Base-by-base conservation (phyloP, 1,140 invertebrate genomes). In the Neelides sp. region DNA sequence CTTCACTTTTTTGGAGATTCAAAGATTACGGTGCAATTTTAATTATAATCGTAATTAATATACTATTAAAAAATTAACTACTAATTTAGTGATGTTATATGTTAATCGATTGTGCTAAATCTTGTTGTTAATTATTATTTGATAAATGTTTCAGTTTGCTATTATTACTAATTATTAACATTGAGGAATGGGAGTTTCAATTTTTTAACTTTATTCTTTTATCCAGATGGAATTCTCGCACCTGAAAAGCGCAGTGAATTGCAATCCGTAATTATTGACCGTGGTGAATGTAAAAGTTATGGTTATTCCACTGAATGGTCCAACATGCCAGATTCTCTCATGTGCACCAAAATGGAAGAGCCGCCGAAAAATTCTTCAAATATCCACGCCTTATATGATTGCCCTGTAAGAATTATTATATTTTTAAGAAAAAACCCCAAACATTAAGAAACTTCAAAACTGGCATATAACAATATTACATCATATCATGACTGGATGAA, bases 1-100 rank as follows among this genome's bases (percentile, higher is more conserved):
- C 55, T n/a, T 50, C 51, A 4, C 36, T 57, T 2, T 20, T 57
- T 5, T 57, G 55, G 55, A 41, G 55, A 4, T 57, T 57, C 26
- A n/a, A 46, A 4, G 19, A 54, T n/a, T 20, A 26, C 22, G 47
- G 55, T 36, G 34, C 12, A n/a, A 8, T 28, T 27, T 4, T 50
- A 28, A 50, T 13, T 24, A 15, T 13, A 39, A 23, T n/a, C n/a
- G n/a, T n/a, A n/a, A n/a, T n/a, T n/a, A n/a, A n/a, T n/a, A n/a
- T n/a, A n/a, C n/a, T n/a, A n/a, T n/a, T n/a, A n/a, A n/a, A n/a
- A n/a, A n/a, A n/a, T n/a, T n/a, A n/a, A n/a, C n/a, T n/a, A n/a
- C n/a, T n/a, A n/a, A n/a, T n/a, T n/a, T n/a, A n/a, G n/a, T n/a
- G n/a, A n/a, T n/a, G n/a, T n/a, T n/a, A n/a, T n/a, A n/a, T n/a